Evolutionary conservation across 2,888 invertebrate genomes (phyloP), one percentile per base, ranked within the genome.

Genomic region (Drosophila birchii): DNA sequence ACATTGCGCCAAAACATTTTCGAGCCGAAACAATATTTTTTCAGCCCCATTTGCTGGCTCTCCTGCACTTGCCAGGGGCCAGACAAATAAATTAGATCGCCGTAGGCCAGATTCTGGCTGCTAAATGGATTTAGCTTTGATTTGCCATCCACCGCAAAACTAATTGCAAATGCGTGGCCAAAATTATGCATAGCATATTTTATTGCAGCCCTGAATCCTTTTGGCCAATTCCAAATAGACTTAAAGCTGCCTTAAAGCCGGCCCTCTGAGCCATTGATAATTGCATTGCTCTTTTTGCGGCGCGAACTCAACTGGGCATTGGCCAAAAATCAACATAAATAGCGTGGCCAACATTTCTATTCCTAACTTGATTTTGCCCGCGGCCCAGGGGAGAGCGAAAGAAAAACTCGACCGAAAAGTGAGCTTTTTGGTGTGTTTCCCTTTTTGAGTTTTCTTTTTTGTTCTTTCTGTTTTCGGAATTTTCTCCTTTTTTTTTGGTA

Each of bases 321-420:
- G 58, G 62, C 38, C 60, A 59, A 86, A 88, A 89, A 87, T 89
- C 89, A 89, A 87, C 88, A 86, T 86, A 89, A 89, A 86, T 82
- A 89, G 79, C 75, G 80, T 55, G 80, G 69, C 68, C 87, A 87
- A 87, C 88, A 89, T 89, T 89, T 85, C 85, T 80, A 89, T 85
- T 86, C 82, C 82, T 85, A 87, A 88, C 86, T 85, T 80, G 89
- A 89, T 86, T 89, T 85, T 72, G 72, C 61, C 64, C 57, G 58
- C 58, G 79, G 64, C 77, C 51, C 54, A 32, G 67, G 57, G 51
- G 67, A 54, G 11, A 55, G 55, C 23, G 29, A 47, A 58, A 58
- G 59, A 60, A 59, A 29, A 64, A 61, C 61, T 55, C 57, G 38
- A 41, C 36, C 47, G 49, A 59, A 56, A 69, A 69, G 63, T 38